phyloP scores from a whole-genome alignment of 2,888 invertebrate species.

The Sarcophaga subvicina region DNA sequence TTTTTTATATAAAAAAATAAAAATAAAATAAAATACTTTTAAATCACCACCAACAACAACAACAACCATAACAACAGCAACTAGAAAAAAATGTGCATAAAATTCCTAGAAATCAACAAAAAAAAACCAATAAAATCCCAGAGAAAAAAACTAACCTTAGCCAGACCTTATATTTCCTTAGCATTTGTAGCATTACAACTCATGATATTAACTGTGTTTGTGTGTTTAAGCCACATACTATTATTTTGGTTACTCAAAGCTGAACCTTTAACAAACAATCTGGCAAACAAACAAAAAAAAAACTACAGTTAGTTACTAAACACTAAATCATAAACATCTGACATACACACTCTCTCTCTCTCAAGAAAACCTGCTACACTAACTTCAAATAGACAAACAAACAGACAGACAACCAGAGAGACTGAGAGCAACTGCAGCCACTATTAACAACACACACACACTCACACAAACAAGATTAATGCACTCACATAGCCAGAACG shows the following conservation, averaged over 20 bases:
- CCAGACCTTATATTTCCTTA: constrained; percentile 40
- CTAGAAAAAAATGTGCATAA: constrained; percentile 77
- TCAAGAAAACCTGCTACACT: constrained; percentile 59
- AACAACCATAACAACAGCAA: constrained; percentile 22
- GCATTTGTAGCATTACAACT: constrained; percentile 32
- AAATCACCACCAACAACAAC: too few relatives aligned
- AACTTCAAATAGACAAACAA: constrained; percentile 42
- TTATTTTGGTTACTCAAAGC: constrained; percentile 39
- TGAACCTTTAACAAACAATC: constrained; percentile 25
- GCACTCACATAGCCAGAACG: neutral
- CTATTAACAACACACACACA: neutral
- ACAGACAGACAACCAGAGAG: constrained; percentile 18
- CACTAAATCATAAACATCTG: constrained; percentile 78
- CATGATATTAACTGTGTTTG: constrained; percentile 23
- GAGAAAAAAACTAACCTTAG: constrained; percentile 31
- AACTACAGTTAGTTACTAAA: constrained; percentile 77
- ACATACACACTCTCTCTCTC: constrained; percentile 27
- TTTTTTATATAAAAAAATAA: constrained; percentile 25
- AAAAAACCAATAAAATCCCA: constrained; percentile 1
- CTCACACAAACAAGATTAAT: neutral
- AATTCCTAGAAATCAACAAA: constrained; percentile 77
- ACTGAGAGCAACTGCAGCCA: neutral
- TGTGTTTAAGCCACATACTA: constrained; percentile 19
- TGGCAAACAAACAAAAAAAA: constrained; percentile 62
- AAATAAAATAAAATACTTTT: constrained; percentile 28